Evolutionary conservation across 1,140 invertebrate genomes (phyloP).

Genomic region (Apocrypta bakeri): DNA sequence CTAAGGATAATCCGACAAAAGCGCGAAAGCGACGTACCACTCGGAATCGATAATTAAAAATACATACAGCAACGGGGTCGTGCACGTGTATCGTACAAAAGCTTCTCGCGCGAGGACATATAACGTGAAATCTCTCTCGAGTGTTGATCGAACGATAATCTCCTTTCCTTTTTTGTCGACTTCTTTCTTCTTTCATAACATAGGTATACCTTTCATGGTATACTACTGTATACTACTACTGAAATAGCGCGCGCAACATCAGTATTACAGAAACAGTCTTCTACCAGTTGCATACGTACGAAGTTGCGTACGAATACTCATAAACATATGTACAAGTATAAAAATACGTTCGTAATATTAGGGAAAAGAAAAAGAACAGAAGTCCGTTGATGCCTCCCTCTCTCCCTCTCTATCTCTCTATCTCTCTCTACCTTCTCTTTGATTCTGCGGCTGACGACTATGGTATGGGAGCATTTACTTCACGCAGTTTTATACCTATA

Average conservation of each 20-base stretch:
- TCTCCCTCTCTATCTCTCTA: not conserved
- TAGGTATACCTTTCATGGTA: no score
- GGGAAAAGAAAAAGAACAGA: not conserved
- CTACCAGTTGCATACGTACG: slow-evolving; percentile 27
- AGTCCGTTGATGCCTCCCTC: no score
- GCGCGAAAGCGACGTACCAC: not conserved
- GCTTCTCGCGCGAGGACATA: not conserved
- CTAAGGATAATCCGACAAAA: slow-evolving; percentile 33
- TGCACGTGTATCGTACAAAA: not conserved
- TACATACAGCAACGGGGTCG: not conserved
- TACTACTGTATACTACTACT: no score
- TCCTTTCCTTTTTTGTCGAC: not conserved
- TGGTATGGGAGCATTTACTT: no score
- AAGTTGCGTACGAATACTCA: not conserved
- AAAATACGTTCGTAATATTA: not conserved
- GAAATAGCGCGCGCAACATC: no score
- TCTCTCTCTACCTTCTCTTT: no score
- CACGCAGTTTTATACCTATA: no score
- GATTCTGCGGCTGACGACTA: no score
- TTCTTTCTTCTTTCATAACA: not conserved
- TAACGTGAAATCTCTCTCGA: not conserved
- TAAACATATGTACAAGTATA: not conserved
- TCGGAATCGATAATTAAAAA: slow-evolving; percentile 47
- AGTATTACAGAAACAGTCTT: not conserved
- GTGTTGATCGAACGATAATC: slow-evolving; percentile 23